Evolutionary conservation across 2,888 invertebrate genomes (phyloP).

Genomic region (Drosophila mimetica): DNA sequence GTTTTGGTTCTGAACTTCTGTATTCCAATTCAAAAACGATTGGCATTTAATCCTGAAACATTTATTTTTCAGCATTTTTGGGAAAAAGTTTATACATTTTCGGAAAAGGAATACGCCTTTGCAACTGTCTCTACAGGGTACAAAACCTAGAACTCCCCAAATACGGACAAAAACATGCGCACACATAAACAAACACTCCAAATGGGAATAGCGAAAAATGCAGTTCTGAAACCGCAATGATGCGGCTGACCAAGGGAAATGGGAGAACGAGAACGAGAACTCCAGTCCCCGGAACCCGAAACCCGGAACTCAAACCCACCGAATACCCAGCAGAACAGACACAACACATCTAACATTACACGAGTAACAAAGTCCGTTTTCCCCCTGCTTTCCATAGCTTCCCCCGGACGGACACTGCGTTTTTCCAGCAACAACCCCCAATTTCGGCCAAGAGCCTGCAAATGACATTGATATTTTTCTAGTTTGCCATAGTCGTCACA

Average conservation of each 20-base stretch:
- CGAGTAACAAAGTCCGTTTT: conserved; percentile 43
- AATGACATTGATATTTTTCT: conserved; percentile 72
- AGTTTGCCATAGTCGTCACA: conserved; percentile 40
- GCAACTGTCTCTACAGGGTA: not conserved
- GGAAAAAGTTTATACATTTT: no score
- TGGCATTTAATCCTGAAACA: no score
- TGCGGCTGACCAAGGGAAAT: conserved; percentile 40
- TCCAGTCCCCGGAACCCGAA: conserved; percentile 2
- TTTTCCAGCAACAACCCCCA: conserved; percentile 33
- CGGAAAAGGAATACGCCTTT: not conserved
- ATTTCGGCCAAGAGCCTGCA: conserved; percentile 53
- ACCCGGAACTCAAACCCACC: conserved; percentile 1
- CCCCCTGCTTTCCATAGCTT: conserved; percentile 1
- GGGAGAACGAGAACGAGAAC: not conserved
- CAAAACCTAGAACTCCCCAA: not conserved
- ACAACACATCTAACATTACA: conserved; percentile 63
- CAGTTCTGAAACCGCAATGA: conserved; percentile 68
- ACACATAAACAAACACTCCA: conserved; percentile 27
- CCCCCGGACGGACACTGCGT: not conserved
- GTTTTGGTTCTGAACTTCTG: no score
- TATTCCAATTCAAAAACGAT: no score
- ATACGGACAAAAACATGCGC: conserved; percentile 27
- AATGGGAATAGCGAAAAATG: conserved; percentile 43
- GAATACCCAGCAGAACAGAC: conserved; percentile 34
- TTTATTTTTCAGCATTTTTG: no score